Base-by-base conservation (phyloP, 2,113 vertebrate species). In the Tor tambroides region DNA sequence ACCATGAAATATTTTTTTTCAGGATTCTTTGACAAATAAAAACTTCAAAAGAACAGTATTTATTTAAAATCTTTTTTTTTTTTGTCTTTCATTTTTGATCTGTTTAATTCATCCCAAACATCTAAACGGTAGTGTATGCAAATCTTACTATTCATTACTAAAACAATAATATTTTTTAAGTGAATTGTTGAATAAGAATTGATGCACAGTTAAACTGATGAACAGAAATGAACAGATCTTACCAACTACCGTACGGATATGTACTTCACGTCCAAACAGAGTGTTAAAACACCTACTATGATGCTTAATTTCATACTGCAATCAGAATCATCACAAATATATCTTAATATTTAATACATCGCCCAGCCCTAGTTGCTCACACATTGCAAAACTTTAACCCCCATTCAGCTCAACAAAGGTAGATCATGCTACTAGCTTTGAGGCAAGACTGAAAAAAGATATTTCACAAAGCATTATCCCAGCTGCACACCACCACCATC, bases 331-430 rank as follows among this genome's bases (percentile, higher is more conserved):
- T 54, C 67, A 32, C 67, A 28, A 35, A 28, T 30, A 54, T 1
- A 19, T 26, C 35, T 38, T 15, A 12, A 77, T 51, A 51, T 51
- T 26, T 19, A 77, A 23, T 5, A 51, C 46, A 51, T 51, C 43
- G 19, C 26, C 43, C 14, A 77, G 75, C 75, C 75, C 75, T 77
- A 43, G 83, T 74, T 23, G 69, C 61, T 35, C 78, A 75, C 43
- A 81, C 32, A 67, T 28, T 84, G 56, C 56, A 88, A n/a, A 85
- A 9, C 30, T 54, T 41, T 14, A 86, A 72, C 56, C 79, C 65
- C 14, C 21, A 41, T 43, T 65, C 76, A 86, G 80, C 63, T 61
- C 38, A 79, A 63, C 26, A 77, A 15, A 77, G 26, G 75, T 46
- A 30, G 41, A 26, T 35, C 59, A 75, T 65, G 54, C 65, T 80